A percentile compares a stretch with the other conserved stretches of the same genome.
These are phyloP conservation scores for Tolypeutes matacus DNA, from an alignment of 2,797 vertebrate species.

Conservation along the genomic window DNA sequence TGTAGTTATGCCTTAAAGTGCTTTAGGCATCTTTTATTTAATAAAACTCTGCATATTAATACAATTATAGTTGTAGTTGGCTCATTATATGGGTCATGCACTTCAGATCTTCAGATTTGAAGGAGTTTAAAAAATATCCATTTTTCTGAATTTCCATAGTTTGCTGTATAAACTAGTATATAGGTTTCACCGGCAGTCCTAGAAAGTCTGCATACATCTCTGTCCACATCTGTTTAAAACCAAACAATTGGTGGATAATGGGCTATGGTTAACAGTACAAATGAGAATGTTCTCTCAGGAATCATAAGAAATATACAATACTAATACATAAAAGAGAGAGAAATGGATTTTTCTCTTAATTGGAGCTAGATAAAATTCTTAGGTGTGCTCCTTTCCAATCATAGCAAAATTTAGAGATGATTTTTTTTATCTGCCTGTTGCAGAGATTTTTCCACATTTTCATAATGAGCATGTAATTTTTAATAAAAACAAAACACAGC, in stretches of 20 bases:
- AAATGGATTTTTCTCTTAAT: neutral
- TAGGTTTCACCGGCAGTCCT: neutral
- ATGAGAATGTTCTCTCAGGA: too few species aligned
- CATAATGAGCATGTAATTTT: neutral
- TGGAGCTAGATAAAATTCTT: neutral
- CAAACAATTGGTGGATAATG: too few species aligned
- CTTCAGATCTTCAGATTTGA: conserved; percentile 12
- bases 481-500: conserved; percentile 14
- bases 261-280: too few species aligned
- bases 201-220: neutral
- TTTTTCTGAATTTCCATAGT: conserved; percentile 30
- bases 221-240: neutral
- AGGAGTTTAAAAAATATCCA: neutral
- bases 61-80: neutral
- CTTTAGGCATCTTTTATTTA: conserved; percentile 34
- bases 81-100: neutral
- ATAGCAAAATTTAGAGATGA: neutral
- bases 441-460: neutral
- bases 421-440: neutral
- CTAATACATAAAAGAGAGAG: neutral
- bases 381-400: neutral
- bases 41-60: neutral
- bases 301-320: too few species aligned
- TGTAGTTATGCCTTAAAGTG: conserved; percentile 6
- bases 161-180: neutral